Base-by-base conservation (phyloP, 1,140 invertebrate genomes). In the Caenorhabditis remanei region DNA sequence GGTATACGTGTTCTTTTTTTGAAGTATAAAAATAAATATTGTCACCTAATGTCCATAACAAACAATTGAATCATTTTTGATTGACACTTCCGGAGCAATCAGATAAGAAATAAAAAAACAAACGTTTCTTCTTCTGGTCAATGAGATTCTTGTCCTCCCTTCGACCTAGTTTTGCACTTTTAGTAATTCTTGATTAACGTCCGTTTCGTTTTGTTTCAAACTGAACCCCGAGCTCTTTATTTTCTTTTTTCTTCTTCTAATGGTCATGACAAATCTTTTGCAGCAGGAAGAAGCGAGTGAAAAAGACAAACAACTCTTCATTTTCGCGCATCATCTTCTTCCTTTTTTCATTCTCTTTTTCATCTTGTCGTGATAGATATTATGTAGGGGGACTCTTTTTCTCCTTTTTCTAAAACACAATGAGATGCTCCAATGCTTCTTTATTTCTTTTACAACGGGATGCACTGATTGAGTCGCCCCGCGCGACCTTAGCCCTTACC, bases 381-480 rank as follows among this genome's bases (percentile, higher is more conserved):
- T 58, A 58, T 58, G 16, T n/a, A 8, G 56, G 1, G 4, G 50
- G 9, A 53, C 67, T 46, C 24, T 71, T 71, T 14, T 71, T n/a
- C 46, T 46, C 5, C 14, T 11, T 71, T 9, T n/a, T 46, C 13
- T 16, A 71, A 43, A 46, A 71, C n/a, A 9, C 16, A 14, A 71
- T 8, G 50, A 32, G 32, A 32, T 65, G 24, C 24, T 41, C 32
- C 24, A 41, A 14, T 67, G 24, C 50, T 58, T 58, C 41, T 71
- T 21, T n/a, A 71, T 71, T 43, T 71, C 67, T 71, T 19, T 5
- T 7, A 24, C 41, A 79, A 53, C 21, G 43, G 43, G 71, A 21
- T 50, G n/a, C 46, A 79, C 71, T 79, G 71, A 79, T 79, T 79
- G 71, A 79, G 71, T 50, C 71, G 46, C 9, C 41, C 13, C 9